Evolutionary conservation across 1,140 invertebrate genomes (phyloP).

Genomic region (Bombus waltoni): DNA sequence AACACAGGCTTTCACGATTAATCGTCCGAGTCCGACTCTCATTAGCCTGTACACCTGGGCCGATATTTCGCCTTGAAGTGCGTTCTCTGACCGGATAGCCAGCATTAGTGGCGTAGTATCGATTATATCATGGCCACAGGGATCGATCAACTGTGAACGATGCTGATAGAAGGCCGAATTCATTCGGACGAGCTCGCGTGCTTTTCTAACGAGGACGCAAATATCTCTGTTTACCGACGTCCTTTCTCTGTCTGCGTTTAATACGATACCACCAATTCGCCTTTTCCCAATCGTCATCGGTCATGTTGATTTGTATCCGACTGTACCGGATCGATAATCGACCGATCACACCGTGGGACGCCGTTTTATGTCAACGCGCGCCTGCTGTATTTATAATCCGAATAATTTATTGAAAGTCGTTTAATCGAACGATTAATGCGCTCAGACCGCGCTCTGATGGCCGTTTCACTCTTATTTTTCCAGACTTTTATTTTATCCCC

Average conservation of each 20-base stretch:
- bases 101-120: conserved; percentile 15
- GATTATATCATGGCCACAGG: conserved; percentile 21
- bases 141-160: conserved; percentile 28
- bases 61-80: conserved; percentile 47
- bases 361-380: background rate
- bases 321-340: conserved; percentile 18
- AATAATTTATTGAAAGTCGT: conserved; percentile 44
- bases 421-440: conserved; percentile 37
- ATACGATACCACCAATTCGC: background rate
- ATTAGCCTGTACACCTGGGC: conserved; percentile 41
- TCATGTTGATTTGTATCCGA: background rate
- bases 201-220: conserved; percentile 62
- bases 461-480: background rate
- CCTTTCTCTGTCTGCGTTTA: conserved; percentile 7
- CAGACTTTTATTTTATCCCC: background rate
- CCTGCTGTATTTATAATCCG: conserved; percentile 36
- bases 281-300: conserved; percentile 24
- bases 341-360: background rate
- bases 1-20: conserved; percentile 24
- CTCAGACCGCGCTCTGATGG: background rate
- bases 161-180: conserved; percentile 2
- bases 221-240: conserved; percentile 40
- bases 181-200: conserved; percentile 36
- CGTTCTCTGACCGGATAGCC: conserved; percentile 4
- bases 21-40: conserved; percentile 15